Base-by-base conservation (phyloP, 2,888 invertebrate genomes). In the Malthinus seriepunctatus region DNA sequence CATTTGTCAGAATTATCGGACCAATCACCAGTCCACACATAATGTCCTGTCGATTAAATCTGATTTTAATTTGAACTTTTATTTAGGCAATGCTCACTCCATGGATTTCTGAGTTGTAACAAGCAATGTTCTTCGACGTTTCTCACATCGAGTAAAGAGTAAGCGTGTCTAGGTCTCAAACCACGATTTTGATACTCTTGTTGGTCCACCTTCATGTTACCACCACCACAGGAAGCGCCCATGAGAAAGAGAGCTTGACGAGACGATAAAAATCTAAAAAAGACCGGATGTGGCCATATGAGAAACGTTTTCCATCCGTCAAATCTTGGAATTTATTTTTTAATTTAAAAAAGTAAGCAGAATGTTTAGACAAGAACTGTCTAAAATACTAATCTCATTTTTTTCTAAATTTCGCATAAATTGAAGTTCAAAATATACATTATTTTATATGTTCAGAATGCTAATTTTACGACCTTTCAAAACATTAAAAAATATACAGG, bases 201-300 rank as follows among this genome's bases (percentile, higher is more conserved):
- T 72, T 96, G 96, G 73, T 95, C 94, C 2, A 95, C 85, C 82
- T 86, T 86, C 86, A 86, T 86, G 55, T 86, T 86, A 1, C 95
- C 95, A 7, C 97, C 96, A 1, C 98, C 98, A 77, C 98, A 99
- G 62, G 95, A 95, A 46, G 97, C 97, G 8, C 98, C 97, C 96
- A 99, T 97, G 35, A 98, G 83, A 82, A 97, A 98, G 78, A 93
- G 88, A 38, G 95, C 95, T 81, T 94, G 93, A 47, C 95, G 83
- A 33, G 93, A 93, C 42, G 88, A 94, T 70, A 89, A 81, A 63
- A 98, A 83, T 65, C 78, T 78, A 59, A 44, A 56, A 48, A 3
- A 23, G 3, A 23, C 2, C 5, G 2, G 5, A 3, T 23, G 5
- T 5, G 23, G 3, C 5, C 23, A 23, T 2, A 23, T 5, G 23